These are phyloP conservation scores for Dromius quadrimaculatus DNA, from an alignment of 2,888 invertebrate species.

Conservation along the genomic window DNA sequence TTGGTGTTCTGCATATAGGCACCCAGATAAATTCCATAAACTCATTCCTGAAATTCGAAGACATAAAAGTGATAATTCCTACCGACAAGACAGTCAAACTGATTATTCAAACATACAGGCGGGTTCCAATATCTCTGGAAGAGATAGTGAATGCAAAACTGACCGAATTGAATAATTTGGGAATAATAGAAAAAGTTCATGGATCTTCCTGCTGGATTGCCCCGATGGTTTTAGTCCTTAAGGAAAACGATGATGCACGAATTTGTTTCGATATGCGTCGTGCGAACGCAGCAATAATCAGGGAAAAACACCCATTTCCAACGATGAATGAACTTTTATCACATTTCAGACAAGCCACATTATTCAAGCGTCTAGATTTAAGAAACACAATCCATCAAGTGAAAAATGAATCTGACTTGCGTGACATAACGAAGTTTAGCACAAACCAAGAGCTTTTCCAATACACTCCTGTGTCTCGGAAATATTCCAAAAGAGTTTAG, in stretches of 20 bases:
- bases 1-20: background rate
- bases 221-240: slow-evolving; percentile 50
- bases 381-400: slow-evolving; percentile 63
- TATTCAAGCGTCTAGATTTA: slow-evolving; percentile 55
- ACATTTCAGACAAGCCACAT: slow-evolving; percentile 57
- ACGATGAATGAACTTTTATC: slow-evolving; percentile 56
- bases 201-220: background rate
- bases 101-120: slow-evolving; percentile 57
- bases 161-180: slow-evolving; percentile 52
- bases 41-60: slow-evolving; percentile 56
- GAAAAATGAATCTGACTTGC: slow-evolving; percentile 58
- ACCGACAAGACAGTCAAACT: slow-evolving; percentile 58
- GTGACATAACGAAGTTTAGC: slow-evolving; percentile 62
- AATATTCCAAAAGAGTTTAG: slow-evolving; percentile 60
- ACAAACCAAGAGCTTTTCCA: slow-evolving; percentile 60
- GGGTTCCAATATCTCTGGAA: too few species aligned
- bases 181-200: background rate
- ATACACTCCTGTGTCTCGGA: slow-evolving; percentile 64
- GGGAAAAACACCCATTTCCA: slow-evolving; percentile 57
- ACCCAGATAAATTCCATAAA: background rate
- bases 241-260: slow-evolving; percentile 56
- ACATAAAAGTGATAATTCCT: slow-evolving; percentile 56
- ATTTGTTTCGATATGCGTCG: slow-evolving; percentile 58
- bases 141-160: slow-evolving; percentile 57
- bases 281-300: slow-evolving; percentile 55